Evolutionary conservation across 2,797 vertebrate species (phyloP).

Genomic region (Antennarius maculatus): DNA sequence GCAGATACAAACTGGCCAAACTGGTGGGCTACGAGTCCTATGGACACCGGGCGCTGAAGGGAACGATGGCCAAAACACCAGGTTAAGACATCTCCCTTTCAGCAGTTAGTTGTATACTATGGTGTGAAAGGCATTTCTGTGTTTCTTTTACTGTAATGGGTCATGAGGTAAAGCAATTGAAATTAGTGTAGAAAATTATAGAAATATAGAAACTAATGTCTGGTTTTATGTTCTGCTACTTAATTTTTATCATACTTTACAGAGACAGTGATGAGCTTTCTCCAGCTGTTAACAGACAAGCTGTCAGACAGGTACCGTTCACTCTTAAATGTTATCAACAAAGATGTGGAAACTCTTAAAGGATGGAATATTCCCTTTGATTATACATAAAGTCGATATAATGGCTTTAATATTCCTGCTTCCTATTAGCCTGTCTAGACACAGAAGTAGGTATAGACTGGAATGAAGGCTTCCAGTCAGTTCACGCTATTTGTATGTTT

Average conservation of each 20-base stretch:
- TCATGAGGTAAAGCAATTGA: too few species aligned
- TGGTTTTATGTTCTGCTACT: conserved; percentile 1
- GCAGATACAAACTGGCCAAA: conserved; percentile 88
- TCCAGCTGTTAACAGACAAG: conserved; percentile 90
- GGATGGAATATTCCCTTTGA: too few species aligned
- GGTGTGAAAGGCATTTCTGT: too few species aligned
- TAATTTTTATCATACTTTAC: conserved; percentile 47
- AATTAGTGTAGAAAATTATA: too few species aligned
- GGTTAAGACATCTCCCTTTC: conserved; percentile 71
- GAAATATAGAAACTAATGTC: too few species aligned
- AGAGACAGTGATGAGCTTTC: conserved; percentile 94
- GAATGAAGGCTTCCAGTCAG: conserved; percentile 47
- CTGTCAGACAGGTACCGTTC: conserved; percentile 87
- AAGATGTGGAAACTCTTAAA: neutral
- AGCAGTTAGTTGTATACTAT: neutral
- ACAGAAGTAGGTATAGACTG: conserved; percentile 25
- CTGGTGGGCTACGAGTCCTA: conserved; percentile 92
- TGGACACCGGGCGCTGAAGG: conserved; percentile 92
- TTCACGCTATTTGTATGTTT: conserved; percentile 26
- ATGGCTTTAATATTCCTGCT: neutral
- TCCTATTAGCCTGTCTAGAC: conserved; percentile 20
- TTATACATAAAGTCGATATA: neutral
- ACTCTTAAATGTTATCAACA: neutral
- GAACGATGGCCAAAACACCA: conserved; percentile 94
- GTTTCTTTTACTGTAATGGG: too few species aligned